Base-by-base conservation (phyloP, 2,888 invertebrate species). In the Drosophila stalkeri region DNA sequence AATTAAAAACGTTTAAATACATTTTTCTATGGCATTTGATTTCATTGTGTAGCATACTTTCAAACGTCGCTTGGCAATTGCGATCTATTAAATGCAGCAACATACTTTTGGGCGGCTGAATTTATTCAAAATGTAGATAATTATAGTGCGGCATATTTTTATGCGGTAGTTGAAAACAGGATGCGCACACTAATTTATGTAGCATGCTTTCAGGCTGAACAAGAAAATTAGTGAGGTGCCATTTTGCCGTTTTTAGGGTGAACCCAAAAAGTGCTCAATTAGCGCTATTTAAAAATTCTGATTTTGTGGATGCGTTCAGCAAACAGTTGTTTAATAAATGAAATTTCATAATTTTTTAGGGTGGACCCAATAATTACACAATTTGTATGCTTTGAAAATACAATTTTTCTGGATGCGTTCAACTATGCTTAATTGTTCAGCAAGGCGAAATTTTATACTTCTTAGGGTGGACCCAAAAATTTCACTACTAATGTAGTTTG, bases 201-300 rank as follows among this genome's bases (percentile, higher is more conserved):
- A 41, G 31, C 65, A 52, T 66, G 55, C 62, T 60, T 49, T 59
- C 14, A 5, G 16, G 59, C 52, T 47, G 37, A n/a, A 0, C 0
- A 0, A 0, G 18, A 9, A 39, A 20, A 12, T 60, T 6, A 37
- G 3, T 63, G 43, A 44, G 60, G 35, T 35, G 7, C n/a, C 7
- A 12, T 35, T 31, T 14, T 18, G 8, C 4, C 1, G 9, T 0
- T 44, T 31, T 41, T 56, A 41, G 31, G 55, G 14, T 39, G 55
- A 41, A 39, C 41, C 27, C 8, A 31, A 41, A 31, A 39, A 54
- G 5, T 37, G 11, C 37, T 16, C 52, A 35, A 35, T 52, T 37
- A 16, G 35, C 0, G 2, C 16, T 8, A 20, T 12, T 16, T 49
- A 51, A 18, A 51, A 33, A 18, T 14, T 11, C 12, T 11, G 3